Evolutionary conservation across 2,113 vertebrate species (phyloP), one percentile per base, ranked within the genome.

Genomic region (Hyperopisus bebe): DNA sequence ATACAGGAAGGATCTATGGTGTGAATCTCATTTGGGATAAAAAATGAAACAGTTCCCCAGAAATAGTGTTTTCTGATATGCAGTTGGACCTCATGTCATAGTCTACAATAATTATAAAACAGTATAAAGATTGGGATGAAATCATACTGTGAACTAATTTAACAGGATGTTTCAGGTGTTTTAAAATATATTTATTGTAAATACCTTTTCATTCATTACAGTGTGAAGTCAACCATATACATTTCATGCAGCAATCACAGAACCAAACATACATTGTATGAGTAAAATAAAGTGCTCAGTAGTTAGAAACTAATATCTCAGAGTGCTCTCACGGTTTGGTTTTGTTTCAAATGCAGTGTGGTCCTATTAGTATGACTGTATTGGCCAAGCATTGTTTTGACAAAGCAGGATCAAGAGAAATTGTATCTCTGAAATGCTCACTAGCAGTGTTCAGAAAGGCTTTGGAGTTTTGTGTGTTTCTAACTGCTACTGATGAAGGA

Each of bases 401-500:
- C 44, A 84, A 84, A n/a, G 82, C 19, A n/a, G 82, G 19, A 84
- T 46, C 39, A 42, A 84, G 82, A 46, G 82, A 84, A 47, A 46
- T 84, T 10, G 42, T 21, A 47, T n/a, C 39, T 31, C 62, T 13
- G 62, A 84, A 46, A 84, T 42, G 31, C 35, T 80, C 27, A 31
- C 13, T 42, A 39, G 5, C 31, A 84, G 24, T 42, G 24, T 44
- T 84, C 39, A 46, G 44, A 47, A 84, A 84, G 39, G 21, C 19
- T n/a, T 84, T 10, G 6, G 7, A 84, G 82, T 10, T 47, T 46
- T 46, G 42, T 46, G 27, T 1, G 48, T 86, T 51, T 51, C 27
- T 86, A 51, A 86, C 47, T 86, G 48, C 84, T 48, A 31, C 47
- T 51, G 19, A 90, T 53, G 51, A 91, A 94, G 50, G 92, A 91